These are phyloP conservation scores for Drosophila lacertosa DNA, from an alignment of 1,140 invertebrate species.

Conservation along the genomic window DNA sequence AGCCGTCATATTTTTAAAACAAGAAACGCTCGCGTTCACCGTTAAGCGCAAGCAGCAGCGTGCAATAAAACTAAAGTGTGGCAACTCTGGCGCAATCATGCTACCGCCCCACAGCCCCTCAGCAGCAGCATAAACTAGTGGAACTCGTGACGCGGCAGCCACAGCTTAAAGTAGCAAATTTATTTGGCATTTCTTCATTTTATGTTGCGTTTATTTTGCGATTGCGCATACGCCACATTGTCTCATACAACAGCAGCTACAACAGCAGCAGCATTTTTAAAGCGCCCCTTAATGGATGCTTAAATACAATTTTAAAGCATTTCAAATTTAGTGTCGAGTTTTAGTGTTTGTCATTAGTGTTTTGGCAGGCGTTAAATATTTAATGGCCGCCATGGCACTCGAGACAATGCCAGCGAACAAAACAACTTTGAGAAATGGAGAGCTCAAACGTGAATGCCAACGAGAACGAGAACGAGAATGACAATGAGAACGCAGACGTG, in stretches of 20 bases:
- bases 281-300: constrained; percentile 72
- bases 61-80: constrained; percentile 76
- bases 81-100: constrained; percentile 32
- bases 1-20: constrained; percentile 25
- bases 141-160: constrained; percentile 10
- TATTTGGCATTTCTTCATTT: constrained; percentile 74
- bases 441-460: no score
- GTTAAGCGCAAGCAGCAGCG: constrained; percentile 56
- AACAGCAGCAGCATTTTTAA: constrained; percentile 39
- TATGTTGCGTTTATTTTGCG: constrained; percentile 74
- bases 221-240: constrained; percentile 58
- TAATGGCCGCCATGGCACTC: constrained; percentile 48
- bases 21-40: constrained; percentile 26
- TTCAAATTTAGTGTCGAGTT: constrained; percentile 74
- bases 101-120: background rate
- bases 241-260: background rate
- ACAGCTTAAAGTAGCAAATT: constrained; percentile 73
- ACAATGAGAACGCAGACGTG: background rate
- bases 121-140: constrained; percentile 6
- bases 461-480: constrained; percentile 1
- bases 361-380: constrained; percentile 81
- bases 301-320: constrained; percentile 80
- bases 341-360: constrained; percentile 81
- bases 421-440: background rate
- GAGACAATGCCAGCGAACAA: constrained; percentile 23